Percentiles rank a stretch among this genome's conserved stretches.
phyloP scores from a whole-genome alignment of 1,140 invertebrate species.

The Proales similis region DNA sequence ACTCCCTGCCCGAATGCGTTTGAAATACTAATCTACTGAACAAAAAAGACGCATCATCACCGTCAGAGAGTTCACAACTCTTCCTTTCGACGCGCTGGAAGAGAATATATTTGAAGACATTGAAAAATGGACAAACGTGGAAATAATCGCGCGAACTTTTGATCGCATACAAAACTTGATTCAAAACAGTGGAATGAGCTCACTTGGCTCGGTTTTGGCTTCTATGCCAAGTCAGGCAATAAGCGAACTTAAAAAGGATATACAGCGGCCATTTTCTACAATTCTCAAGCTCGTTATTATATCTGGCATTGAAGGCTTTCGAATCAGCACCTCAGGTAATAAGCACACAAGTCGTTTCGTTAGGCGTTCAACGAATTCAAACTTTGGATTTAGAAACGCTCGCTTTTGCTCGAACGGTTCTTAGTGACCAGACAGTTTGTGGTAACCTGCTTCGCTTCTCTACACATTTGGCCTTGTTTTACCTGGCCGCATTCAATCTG shows the following conservation, averaged over 20 bases:
- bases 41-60: constrained; percentile 41
- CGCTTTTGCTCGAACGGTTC: no score
- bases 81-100: constrained; percentile 9
- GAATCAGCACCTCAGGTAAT: constrained; percentile 11
- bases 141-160: constrained; percentile 24
- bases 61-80: constrained; percentile 40
- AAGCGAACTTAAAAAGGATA: neutral
- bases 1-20: neutral
- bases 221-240: constrained; percentile 15
- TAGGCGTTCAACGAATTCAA: no score
- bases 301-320: constrained; percentile 14
- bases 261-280: constrained; percentile 11
- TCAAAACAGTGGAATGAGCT: neutral
- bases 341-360: no score
- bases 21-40: constrained; percentile 50
- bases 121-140: neutral
- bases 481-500: constrained; percentile 63
- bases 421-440: no score
- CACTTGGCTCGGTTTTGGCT: neutral
- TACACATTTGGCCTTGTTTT: constrained; percentile 74
- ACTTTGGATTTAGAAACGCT: no score
- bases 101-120: constrained; percentile 19
- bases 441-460: constrained; percentile 70
- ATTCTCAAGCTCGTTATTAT: constrained; percentile 1
- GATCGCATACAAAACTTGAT: constrained; percentile 20